These are phyloP conservation scores for Thereva unica DNA, from an alignment of 2,888 invertebrate species.

Conservation along the genomic window DNA sequence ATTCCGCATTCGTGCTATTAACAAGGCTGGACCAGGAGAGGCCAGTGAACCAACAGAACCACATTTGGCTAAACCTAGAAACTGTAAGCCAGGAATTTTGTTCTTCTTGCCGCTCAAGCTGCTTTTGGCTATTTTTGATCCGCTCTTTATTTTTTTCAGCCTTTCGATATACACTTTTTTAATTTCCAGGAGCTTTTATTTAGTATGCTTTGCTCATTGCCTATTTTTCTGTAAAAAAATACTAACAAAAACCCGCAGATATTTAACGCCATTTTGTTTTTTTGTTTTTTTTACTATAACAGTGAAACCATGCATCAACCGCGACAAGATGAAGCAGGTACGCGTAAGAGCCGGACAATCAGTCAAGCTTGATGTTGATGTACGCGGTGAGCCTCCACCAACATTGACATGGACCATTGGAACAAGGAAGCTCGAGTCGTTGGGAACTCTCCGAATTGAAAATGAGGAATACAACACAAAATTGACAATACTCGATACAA, in stretches of 20 bases:
- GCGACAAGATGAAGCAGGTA: conserved; percentile 86
- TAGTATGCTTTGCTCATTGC: conserved; percentile 21
- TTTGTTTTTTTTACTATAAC: conserved; percentile 45
- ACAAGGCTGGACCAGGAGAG: conserved; percentile 92
- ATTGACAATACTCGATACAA: conserved; percentile 77
- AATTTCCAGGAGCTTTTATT: conserved; percentile 30
- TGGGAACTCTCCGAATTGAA: conserved; percentile 74
- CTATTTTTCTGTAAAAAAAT: conserved; percentile 15
- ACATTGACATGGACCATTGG: conserved; percentile 74
- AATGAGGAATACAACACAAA: conserved; percentile 92
- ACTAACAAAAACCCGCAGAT: conserved; percentile 2
- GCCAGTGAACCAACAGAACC: conserved; percentile 88
- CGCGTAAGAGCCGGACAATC: conserved; percentile 88
- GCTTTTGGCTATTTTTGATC: background rate
- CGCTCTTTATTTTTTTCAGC: conserved; percentile 6
- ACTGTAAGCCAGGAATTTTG: conserved; percentile 64
- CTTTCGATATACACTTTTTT: background rate
- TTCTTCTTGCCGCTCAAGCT: no score
- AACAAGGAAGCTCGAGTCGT: conserved; percentile 67
- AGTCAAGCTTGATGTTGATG: conserved; percentile 90
- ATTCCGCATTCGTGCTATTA: conserved; percentile 92
- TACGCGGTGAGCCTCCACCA: conserved; percentile 96
- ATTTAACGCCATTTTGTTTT: background rate
- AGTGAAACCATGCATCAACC: conserved; percentile 95
- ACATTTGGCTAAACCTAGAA: conserved; percentile 84